These are phyloP conservation scores for Phacellophora camtschatica DNA, from an alignment of 30 jellyfish, hydroid and myxozoan genomes.

Conservation along the genomic window DNA sequence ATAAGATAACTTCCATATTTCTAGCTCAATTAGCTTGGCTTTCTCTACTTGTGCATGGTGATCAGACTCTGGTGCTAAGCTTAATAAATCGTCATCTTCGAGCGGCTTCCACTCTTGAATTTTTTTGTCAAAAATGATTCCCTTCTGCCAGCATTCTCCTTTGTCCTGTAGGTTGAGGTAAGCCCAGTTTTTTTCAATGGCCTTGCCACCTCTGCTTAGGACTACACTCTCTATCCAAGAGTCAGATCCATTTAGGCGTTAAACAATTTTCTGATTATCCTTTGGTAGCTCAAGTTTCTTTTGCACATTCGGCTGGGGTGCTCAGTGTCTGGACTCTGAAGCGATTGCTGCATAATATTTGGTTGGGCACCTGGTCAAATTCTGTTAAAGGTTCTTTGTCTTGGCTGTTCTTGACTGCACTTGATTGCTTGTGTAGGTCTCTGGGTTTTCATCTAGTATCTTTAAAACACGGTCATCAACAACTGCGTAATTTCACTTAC, in stretches of 20 bases:
- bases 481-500: not conserved
- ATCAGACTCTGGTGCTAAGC: not conserved
- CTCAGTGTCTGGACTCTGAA: not conserved
- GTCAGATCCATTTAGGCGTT: slow-evolving; percentile 6
- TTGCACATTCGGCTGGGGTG: not conserved
- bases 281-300: not conserved
- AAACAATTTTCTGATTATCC: slow-evolving; percentile 2
- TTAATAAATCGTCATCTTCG: not conserved
- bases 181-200: slow-evolving; percentile 21
- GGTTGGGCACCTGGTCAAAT: not conserved
- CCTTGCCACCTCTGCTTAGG: slow-evolving; percentile 17
- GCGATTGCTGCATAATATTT: not conserved
- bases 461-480: slow-evolving; percentile 28
- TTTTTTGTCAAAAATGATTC: not conserved
- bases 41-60: too few relatives aligned
- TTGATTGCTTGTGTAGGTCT: not conserved
- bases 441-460: slow-evolving; percentile 25
- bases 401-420: not conserved
- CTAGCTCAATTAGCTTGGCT: not conserved
- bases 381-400: not conserved
- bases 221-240: not conserved
- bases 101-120: slow-evolving; percentile 4
- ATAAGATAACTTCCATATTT: not conserved
- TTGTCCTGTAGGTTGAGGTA: slow-evolving; percentile 18
- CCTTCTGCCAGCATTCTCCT: slow-evolving; percentile 19